phyloP scores from a whole-genome alignment of 2,888 invertebrate genomes.

The Aspidapion aeneum region DNA sequence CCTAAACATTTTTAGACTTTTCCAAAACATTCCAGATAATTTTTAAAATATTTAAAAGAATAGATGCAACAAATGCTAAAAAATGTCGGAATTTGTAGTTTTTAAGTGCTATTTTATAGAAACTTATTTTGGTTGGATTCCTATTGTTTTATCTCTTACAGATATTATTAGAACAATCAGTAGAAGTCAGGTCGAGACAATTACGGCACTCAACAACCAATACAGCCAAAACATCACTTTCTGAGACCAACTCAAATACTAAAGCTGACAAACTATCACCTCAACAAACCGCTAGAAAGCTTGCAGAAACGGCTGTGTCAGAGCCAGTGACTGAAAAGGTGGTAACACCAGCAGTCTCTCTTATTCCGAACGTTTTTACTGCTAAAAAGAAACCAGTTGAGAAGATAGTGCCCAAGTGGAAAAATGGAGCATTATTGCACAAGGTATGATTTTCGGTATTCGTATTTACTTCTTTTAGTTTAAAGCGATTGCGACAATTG shows the following conservation, averaged over 20 bases:
- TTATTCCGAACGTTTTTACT: conserved; percentile 45
- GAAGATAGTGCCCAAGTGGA: conserved; percentile 48
- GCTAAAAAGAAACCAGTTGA: conserved; percentile 40
- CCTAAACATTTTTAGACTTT: too few species aligned
- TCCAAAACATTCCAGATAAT: too few species aligned
- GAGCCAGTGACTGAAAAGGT: conserved; percentile 23
- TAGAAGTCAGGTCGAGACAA: neutral
- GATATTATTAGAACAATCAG: neutral
- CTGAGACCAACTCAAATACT: neutral
- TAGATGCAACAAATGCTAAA: too few species aligned
- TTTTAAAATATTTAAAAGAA: too few species aligned
- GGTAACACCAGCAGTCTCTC: conserved; percentile 19
- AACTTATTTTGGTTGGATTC: too few species aligned
- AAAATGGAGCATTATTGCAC: conserved; percentile 33
- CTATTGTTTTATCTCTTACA: too few species aligned
- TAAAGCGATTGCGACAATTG: neutral
- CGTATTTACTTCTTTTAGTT: neutral
- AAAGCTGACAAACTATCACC: neutral
- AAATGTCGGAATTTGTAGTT: too few species aligned
- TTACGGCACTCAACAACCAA: neutral
- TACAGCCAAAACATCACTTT: neutral
- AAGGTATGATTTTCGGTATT: too few species aligned
- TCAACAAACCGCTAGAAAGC: neutral
- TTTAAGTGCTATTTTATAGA: too few species aligned
- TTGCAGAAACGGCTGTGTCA: conserved; percentile 5